These are phyloP conservation scores for Drosophila nigrodunni DNA, from an alignment of 1,140 invertebrate species.

Conservation along the genomic window DNA sequence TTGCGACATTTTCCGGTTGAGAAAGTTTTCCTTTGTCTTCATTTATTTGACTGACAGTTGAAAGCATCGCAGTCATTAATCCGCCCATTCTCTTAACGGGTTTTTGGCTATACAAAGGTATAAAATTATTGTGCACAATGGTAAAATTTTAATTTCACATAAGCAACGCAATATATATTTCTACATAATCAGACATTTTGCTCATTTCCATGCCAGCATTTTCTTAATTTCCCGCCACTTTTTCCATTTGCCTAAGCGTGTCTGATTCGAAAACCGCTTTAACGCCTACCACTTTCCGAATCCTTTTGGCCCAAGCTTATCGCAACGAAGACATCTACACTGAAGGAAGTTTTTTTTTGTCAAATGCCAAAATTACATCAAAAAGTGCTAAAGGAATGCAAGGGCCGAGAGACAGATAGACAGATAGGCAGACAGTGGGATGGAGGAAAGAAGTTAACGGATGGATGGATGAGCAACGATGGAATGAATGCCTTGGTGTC, in stretches of 20 bases:
- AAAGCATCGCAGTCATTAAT: constrained; percentile 19
- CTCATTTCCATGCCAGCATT: constrained; percentile 52
- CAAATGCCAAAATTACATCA: constrained; percentile 82
- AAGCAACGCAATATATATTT: constrained; percentile 44
- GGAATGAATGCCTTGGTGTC: constrained; percentile 52
- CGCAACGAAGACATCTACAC: constrained; percentile 65
- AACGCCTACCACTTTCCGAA: constrained; percentile 40
- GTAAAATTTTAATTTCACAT: constrained; percentile 82
- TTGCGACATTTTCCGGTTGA: constrained; percentile 24
- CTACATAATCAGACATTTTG: constrained; percentile 22
- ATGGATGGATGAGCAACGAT: constrained; percentile 29
- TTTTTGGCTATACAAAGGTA: constrained; percentile 26
- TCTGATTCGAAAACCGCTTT: constrained; percentile 62
- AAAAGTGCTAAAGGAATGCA: constrained; percentile 70
- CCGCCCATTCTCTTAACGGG: constrained; percentile 10
- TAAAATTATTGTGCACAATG: constrained; percentile 75
- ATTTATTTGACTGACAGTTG: constrained; percentile 26
- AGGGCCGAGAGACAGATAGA: background rate
- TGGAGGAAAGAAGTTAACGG: constrained; percentile 40
- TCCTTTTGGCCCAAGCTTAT: constrained; percentile 31
- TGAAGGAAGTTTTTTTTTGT: constrained; percentile 64
- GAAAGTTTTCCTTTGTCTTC: constrained; percentile 23
- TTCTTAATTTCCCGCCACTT: constrained; percentile 72
- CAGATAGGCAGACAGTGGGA: constrained; percentile 2
- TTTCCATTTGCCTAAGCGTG: constrained; percentile 67